Base-by-base conservation (phyloP, 2,113 vertebrate genomes). In the Tenebrosternarchus preto region DNA sequence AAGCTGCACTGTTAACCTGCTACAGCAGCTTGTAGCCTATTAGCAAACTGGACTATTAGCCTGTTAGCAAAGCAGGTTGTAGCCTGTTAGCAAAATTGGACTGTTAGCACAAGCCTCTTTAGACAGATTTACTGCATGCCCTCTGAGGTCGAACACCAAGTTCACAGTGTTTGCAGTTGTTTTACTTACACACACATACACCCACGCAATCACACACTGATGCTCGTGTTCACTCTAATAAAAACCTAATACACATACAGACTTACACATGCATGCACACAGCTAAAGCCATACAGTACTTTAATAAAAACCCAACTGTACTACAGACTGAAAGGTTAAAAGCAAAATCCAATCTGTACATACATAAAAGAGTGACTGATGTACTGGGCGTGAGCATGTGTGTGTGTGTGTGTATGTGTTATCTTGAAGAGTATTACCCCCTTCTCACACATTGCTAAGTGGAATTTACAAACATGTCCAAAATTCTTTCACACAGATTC, bases 401-500 rank as follows among this genome's bases (percentile, higher is more conserved):
- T 20, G 55, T 74, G 73, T 59, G 27, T 74, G 29, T 59, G 29
- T 36, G 72, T 60, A 19, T 74, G 73, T 74, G 73, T 74, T 27
- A 27, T 50, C 59, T 61, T 39, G 56, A 20, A 33, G 53, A 46
- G 24, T 19, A 31, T 31, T 33, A 66, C 43, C 3, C 20, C 1
- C 63, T 71, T 81, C 69, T 80, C 73, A 53, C 75, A 82, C 82
- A 84, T 86, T 84, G 84, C 86, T 80, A 85, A 81, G 69, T 60
- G 80, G 53, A 81, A 85, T 80, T 83, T 82, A 82, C 80, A 84
- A 89, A 91, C 84, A 87, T 86, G 86, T 89, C 88, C 56, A 46
- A 63, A 55, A 84, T 84, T 83, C 84, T 90, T 91, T 88, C 88
- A 89, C 84, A 86, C 83, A 5, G 69, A 84, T 82, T 87, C 86